Evolutionary conservation across 1,140 invertebrate genomes (phyloP).

Genomic region (Thalassaphorura encarpata): DNA sequence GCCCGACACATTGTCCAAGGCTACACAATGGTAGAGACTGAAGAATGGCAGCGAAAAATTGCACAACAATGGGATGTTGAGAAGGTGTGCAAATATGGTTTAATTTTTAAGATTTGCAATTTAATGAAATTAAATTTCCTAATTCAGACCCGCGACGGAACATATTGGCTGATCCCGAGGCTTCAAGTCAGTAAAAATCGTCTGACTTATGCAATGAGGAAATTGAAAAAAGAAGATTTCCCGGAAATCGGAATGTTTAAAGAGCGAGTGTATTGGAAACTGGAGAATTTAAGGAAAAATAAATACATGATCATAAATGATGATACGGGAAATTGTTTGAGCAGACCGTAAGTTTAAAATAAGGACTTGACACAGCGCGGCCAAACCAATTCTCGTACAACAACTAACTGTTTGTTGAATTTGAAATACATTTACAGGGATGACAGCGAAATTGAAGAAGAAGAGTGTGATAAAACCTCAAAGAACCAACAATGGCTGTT

Average conservation of each 20-base stretch:
- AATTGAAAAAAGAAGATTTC: not conserved
- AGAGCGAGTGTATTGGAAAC: constrained; percentile 2
- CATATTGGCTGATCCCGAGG: constrained; percentile 8
- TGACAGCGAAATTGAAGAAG: not conserved
- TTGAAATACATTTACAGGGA: not conserved
- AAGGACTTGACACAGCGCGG: not conserved
- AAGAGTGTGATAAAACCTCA: not conserved
- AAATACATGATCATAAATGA: constrained; percentile 5
- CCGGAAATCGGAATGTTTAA: constrained; percentile 4
- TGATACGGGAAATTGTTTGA: constrained; percentile 1
- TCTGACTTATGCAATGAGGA: constrained; percentile 1
- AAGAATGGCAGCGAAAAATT: not conserved
- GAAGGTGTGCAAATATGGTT: not conserved
- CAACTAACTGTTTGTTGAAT: not conserved
- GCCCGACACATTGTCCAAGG: constrained; percentile 1
- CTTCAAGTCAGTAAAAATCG: constrained; percentile 3
- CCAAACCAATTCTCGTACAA: not conserved
- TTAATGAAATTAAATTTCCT: not conserved
- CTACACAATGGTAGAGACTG: constrained; percentile 2
- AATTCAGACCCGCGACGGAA: constrained; percentile 4
- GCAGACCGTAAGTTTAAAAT: not conserved
- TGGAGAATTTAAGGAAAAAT: not conserved
- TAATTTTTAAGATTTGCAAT: not conserved
- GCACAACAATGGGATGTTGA: constrained; percentile 7
- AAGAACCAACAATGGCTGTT: constrained; percentile 4